phyloP scores from a whole-genome alignment of 2,797 vertebrate species.

The Rostrhamus sociabilis region DNA sequence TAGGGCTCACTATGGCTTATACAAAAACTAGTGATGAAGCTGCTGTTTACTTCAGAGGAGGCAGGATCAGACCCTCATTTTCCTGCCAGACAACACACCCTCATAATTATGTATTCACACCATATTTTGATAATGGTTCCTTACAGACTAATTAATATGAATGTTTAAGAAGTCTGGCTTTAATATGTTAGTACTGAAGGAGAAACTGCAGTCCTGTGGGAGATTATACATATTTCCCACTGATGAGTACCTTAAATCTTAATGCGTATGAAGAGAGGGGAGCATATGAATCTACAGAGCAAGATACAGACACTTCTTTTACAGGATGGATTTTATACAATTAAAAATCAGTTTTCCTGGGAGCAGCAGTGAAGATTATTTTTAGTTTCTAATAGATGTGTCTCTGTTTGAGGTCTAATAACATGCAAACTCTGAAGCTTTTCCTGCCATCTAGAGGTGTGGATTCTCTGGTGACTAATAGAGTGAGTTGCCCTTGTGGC shows the following conservation, averaged over 20 bases:
- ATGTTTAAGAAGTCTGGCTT: slow-evolving; percentile 48
- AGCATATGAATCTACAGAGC: not conserved
- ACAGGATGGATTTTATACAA: not conserved
- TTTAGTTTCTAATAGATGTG: not conserved
- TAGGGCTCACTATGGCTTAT: not conserved
- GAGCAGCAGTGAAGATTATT: not conserved
- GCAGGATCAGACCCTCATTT: slow-evolving; percentile 30
- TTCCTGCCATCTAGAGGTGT: not conserved
- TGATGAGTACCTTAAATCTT: slow-evolving; percentile 53
- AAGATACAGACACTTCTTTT: not conserved
- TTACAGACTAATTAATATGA: slow-evolving; percentile 63
- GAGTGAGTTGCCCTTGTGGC: not conserved
- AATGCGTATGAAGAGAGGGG: not conserved
- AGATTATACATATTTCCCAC: slow-evolving; percentile 14
- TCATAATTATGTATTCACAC: slow-evolving; percentile 50
- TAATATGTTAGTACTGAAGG: slow-evolving; percentile 32
- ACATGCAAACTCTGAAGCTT: not conserved
- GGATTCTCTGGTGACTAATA: slow-evolving; percentile 31
- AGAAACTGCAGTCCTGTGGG: slow-evolving; percentile 33
- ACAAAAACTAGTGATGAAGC: not conserved
- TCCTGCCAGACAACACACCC: slow-evolving; percentile 45
- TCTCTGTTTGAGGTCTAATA: slow-evolving; percentile 6
- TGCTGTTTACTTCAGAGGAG: not conserved
- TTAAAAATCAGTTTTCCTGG: slow-evolving; percentile 13
- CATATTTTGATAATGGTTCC: slow-evolving; percentile 59